A percentile compares a stretch with the other conserved stretches of the same genome.
These are phyloP conservation scores for Pseudolaguvia tuberculata DNA, from an alignment of 2,113 vertebrate species.

Conservation along the genomic window DNA sequence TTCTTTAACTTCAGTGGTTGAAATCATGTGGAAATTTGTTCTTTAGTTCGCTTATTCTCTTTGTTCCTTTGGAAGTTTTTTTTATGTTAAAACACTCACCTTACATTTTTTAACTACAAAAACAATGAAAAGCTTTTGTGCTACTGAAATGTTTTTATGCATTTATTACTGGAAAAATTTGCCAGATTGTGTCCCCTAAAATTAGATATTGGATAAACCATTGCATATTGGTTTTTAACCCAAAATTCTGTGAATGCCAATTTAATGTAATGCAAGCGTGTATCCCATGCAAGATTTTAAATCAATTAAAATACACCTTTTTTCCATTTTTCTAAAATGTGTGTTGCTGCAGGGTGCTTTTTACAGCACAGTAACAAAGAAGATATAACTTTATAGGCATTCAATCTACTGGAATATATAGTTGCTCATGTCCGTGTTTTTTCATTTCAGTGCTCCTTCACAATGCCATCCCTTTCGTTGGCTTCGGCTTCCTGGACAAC, in stretches of 20 bases:
- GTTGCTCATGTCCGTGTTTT: not conserved
- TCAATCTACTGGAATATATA: not conserved
- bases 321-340: not conserved
- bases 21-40: too few relatives aligned
- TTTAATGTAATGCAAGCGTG: too few relatives aligned
- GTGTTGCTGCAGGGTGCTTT: not conserved
- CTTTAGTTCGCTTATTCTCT: too few relatives aligned
- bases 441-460: conserved; percentile 85
- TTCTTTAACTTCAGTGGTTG: too few relatives aligned
- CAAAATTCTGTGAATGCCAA: too few relatives aligned
- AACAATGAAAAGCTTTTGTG: not conserved
- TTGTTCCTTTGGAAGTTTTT: too few relatives aligned
- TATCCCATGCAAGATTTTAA: too few relatives aligned
- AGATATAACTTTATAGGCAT: not conserved
- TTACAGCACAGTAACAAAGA: not conserved
- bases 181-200: not conserved
- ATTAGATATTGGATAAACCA: not conserved
- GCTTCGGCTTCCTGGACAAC: conserved; percentile 97
- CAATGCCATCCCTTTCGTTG: conserved; percentile 91
- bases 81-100: too few relatives aligned
- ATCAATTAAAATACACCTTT: not conserved
- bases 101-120: not conserved
- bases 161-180: not conserved
- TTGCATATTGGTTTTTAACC: too few relatives aligned
- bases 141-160: not conserved